Percentiles rank a stretch among this genome's conserved stretches.
phyloP scores from a whole-genome alignment of 2,797 vertebrate genomes.

The Sciurus carolinensis region DNA sequence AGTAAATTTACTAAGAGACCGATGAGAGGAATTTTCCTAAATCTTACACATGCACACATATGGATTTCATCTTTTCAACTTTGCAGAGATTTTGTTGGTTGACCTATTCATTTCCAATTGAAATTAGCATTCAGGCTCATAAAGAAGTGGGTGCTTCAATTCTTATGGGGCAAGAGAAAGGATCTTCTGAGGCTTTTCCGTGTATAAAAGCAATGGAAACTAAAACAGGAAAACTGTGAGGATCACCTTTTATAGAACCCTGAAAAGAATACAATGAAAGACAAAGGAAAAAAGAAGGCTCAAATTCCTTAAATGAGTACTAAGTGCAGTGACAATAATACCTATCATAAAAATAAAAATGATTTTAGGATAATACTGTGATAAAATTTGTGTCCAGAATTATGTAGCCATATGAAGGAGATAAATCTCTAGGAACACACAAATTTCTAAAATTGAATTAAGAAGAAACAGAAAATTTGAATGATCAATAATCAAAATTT shows the following conservation, averaged over 20 bases:
- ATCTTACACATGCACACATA: neutral
- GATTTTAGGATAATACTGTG: neutral
- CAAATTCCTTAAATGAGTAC: neutral
- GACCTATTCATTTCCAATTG: neutral
- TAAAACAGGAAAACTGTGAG: neutral
- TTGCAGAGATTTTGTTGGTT: neutral
- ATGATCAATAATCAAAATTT: neutral
- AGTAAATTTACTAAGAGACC: neutral
- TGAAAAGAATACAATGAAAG: neutral
- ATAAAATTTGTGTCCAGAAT: neutral
- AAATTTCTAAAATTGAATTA: neutral
- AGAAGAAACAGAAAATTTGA: neutral
- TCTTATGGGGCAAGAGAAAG: neutral
- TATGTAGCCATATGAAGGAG: neutral
- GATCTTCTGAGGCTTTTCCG: fast-evolving
- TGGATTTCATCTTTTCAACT: neutral
- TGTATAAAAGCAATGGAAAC: neutral
- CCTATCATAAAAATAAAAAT: neutral
- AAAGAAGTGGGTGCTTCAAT: neutral
- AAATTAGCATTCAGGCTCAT: neutral
- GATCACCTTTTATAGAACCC: neutral
- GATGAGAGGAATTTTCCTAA: neutral
- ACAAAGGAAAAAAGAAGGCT: neutral
- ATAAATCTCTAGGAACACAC: neutral
- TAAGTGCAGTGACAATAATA: neutral